Evolutionary conservation across 2,797 vertebrate species (phyloP).

Genomic region (Percopsis omiscomaycus): DNA sequence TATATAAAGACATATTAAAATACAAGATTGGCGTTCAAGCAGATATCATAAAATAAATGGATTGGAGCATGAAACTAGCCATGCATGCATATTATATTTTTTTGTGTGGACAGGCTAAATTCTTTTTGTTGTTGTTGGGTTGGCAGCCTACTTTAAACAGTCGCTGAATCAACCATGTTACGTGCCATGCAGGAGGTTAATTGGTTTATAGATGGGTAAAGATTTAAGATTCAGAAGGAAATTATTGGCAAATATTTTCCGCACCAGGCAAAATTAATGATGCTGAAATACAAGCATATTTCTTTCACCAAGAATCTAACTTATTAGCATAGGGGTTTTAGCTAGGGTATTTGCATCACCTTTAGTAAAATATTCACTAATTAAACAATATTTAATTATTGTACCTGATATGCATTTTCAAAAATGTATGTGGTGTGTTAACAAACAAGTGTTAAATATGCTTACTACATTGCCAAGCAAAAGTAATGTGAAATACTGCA

Average conservation of each 20-base stretch:
- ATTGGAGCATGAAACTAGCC: constrained; percentile 56
- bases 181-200: constrained; percentile 69
- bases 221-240: constrained; percentile 35
- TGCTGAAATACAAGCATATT: constrained; percentile 45
- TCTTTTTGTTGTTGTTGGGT: constrained; percentile 23
- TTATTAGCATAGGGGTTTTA: constrained; percentile 48
- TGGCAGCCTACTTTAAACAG: constrained; percentile 20
- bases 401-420: constrained; percentile 15
- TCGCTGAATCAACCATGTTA: constrained; percentile 56
- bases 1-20: constrained; percentile 26
- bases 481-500: constrained; percentile 17
- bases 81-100: constrained; percentile 42
- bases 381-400: background rate
- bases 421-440: constrained; percentile 31
- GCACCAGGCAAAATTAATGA: constrained; percentile 43
- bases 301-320: constrained; percentile 47
- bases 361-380: constrained; percentile 30
- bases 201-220: constrained; percentile 24
- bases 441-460: constrained; percentile 28
- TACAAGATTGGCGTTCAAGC: constrained; percentile 56
- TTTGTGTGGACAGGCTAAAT: constrained; percentile 33
- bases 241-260: constrained; percentile 30
- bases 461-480: constrained; percentile 10
- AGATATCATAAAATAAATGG: constrained; percentile 38
- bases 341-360: constrained; percentile 27